Evolutionary conservation across 2,113 vertebrate genomes (phyloP).

Genomic region (Ammodytes marinus): DNA sequence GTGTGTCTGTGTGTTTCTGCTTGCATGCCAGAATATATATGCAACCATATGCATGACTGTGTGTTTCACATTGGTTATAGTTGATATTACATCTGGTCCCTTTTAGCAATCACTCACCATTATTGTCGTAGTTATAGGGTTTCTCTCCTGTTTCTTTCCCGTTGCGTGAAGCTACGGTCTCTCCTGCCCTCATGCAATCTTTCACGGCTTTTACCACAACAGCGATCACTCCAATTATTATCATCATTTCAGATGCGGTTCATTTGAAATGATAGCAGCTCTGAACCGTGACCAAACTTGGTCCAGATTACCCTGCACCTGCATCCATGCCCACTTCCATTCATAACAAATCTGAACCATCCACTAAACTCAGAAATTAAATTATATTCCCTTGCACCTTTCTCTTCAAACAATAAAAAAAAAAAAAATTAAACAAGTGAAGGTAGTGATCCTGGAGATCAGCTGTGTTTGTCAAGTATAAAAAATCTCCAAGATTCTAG

Average conservation of each 20-base stretch:
- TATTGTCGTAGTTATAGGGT: conserved; percentile 71
- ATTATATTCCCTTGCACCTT: background rate
- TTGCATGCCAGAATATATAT: conserved; percentile 44
- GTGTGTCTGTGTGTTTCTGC: conserved; percentile 19
- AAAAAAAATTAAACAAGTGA: background rate
- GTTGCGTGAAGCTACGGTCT: conserved; percentile 30
- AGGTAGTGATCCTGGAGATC: background rate
- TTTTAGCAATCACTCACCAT: conserved; percentile 78
- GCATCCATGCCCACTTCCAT: conserved; percentile 34
- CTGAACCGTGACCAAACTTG: conserved; percentile 63
- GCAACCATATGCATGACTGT: conserved; percentile 43
- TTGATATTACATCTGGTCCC: conserved; percentile 73
- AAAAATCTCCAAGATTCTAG: background rate
- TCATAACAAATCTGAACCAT: conserved; percentile 29
- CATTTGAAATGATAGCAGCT: conserved; percentile 64
- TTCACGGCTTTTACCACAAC: conserved; percentile 59
- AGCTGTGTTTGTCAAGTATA: background rate
- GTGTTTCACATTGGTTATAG: conserved; percentile 78
- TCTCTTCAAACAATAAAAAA: background rate
- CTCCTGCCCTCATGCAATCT: conserved; percentile 52
- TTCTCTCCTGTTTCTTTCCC: conserved; percentile 45
- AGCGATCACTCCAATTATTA: conserved; percentile 67
- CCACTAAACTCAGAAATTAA: conserved; percentile 1
- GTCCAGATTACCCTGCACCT: conserved; percentile 55
- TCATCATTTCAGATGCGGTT: conserved; percentile 64